A percentile compares a stretch with the other conserved stretches of the same genome.
Conservation (phyloP, 2,888 invertebrate species). For the Nomada lathburiana region DNA sequence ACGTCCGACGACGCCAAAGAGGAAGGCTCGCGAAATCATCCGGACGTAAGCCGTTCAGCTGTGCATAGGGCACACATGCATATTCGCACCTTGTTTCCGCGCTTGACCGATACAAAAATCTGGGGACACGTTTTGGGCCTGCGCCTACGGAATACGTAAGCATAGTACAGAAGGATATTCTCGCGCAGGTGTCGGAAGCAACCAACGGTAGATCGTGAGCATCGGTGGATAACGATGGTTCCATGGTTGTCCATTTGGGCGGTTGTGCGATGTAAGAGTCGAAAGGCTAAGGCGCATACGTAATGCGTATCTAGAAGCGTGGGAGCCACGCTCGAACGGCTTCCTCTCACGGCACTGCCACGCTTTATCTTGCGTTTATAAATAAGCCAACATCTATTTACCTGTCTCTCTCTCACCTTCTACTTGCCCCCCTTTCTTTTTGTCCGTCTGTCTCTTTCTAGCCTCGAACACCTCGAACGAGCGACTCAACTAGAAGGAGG, state of each 20-base stretch:
- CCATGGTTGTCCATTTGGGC: constrained; percentile 32
- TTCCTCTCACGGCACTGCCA: constrained; percentile 69
- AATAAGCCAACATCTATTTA: constrained; percentile 69
- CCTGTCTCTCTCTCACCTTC: constrained; percentile 35
- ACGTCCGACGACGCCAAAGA: too few relatives aligned
- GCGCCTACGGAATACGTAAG: too few relatives aligned
- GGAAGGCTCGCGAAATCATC: too few relatives aligned
- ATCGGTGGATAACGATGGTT: constrained; percentile 21
- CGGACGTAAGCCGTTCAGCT: too few relatives aligned
- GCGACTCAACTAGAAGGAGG: constrained; percentile 68
- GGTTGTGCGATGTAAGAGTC: constrained; percentile 40
- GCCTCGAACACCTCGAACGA: constrained; percentile 40
- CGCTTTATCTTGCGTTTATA: constrained; percentile 72
- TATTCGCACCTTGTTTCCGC: too few relatives aligned
- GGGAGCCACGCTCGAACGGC: constrained; percentile 68
- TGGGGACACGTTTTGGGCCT: too few relatives aligned
- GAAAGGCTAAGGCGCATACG: constrained; percentile 60
- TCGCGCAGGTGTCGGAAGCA: neutral
- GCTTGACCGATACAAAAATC: too few relatives aligned
- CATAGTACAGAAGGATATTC: too few relatives aligned
- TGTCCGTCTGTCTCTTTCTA: constrained; percentile 1
- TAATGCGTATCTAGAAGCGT: constrained; percentile 70
- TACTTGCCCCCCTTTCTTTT: constrained; percentile 3
- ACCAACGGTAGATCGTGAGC: neutral
- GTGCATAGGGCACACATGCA: too few relatives aligned